Percentiles rank a stretch among this genome's conserved stretches.
Evolutionary conservation across 1,140 invertebrate genomes (phyloP).

Genomic region (Agraylea sexmaculata): DNA sequence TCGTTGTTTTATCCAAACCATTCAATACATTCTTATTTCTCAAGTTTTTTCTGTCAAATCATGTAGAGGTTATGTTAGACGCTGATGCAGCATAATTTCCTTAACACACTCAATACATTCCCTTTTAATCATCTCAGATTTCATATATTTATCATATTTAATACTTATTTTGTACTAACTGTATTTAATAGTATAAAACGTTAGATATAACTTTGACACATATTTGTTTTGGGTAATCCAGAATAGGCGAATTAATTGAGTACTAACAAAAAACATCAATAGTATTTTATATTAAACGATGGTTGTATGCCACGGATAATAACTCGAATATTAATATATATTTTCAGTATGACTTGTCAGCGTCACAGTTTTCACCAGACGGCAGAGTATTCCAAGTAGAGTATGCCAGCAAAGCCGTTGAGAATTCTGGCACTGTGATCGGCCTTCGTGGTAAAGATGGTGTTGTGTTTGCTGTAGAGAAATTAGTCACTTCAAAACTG

Average conservation of each 20-base stretch:
- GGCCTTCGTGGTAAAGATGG: conserved; percentile 92
- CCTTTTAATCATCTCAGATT: conserved; percentile 2
- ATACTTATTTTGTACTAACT: conserved; percentile 2
- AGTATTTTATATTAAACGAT: conserved; percentile 3
- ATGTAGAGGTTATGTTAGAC: conserved; percentile 13
- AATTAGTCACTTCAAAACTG: conserved; percentile 92
- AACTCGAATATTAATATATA: conserved; percentile 24
- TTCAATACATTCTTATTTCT: too few species aligned
- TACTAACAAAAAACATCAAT: conserved; percentile 16
- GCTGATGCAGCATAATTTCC: neutral
- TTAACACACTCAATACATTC: neutral
- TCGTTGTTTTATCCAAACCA: too few species aligned
- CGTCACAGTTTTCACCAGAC: conserved; percentile 99
- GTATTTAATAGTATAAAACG: conserved; percentile 13
- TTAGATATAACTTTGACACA: conserved; percentile 7
- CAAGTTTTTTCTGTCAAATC: too few species aligned
- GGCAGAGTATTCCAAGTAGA: conserved; percentile 98
- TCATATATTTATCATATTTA: conserved; percentile 14
- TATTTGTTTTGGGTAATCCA: conserved; percentile 9
- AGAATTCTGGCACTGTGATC: conserved; percentile 95
- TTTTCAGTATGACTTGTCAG: conserved; percentile 93
- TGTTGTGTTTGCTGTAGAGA: conserved; percentile 95
- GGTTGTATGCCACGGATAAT: neutral
- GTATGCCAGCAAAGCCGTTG: conserved; percentile 98
- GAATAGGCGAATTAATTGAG: conserved; percentile 1